Conservation (phyloP, 2,797 vertebrate species). For the Bovichtus variegatus region DNA sequence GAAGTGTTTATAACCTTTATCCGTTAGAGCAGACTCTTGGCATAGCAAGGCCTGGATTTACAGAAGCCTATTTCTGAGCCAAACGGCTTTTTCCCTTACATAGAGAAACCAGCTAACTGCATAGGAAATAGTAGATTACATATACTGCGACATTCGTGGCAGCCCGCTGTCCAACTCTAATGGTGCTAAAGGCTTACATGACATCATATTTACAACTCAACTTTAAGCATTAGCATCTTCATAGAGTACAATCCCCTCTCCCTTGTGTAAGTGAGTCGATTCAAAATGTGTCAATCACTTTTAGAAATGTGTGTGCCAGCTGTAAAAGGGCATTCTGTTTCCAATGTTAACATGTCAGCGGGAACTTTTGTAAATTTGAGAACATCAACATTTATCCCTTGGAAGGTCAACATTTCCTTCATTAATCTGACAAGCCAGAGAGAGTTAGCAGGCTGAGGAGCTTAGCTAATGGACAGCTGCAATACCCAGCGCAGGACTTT, state of each 20-base stretch:
- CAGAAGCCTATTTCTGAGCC: conserved; percentile 78
- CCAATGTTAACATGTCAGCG: conserved; percentile 59
- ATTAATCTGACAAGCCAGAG: conserved; percentile 80
- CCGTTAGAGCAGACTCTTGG: conserved; percentile 87
- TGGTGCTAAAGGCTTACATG: conserved; percentile 54
- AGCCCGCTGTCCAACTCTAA: conserved; percentile 55
- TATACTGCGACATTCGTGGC: conserved; percentile 57
- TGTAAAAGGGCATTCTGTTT: conserved; percentile 59
- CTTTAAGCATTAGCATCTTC: conserved; percentile 59
- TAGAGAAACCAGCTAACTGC: conserved; percentile 62
- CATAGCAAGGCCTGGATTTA: conserved; percentile 83
- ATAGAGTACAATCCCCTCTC: conserved; percentile 35
- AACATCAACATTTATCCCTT: conserved; percentile 82
- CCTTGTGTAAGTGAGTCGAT: conserved; percentile 36
- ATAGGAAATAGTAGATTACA: conserved; percentile 64
- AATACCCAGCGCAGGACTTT: conserved; percentile 70
- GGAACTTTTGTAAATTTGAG: conserved; percentile 73
- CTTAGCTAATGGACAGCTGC: conserved; percentile 82
- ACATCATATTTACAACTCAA: conserved; percentile 68
- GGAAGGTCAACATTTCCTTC: conserved; percentile 83
- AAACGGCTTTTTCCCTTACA: conserved; percentile 57
- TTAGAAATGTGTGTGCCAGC: conserved; percentile 45
- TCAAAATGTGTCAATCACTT: conserved; percentile 65
- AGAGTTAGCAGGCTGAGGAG: conserved; percentile 75
- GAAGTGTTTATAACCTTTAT: conserved; percentile 90